Evolutionary conservation across 2,797 vertebrate genomes (phyloP).

Genomic region (Crocidura indochinensis): DNA sequence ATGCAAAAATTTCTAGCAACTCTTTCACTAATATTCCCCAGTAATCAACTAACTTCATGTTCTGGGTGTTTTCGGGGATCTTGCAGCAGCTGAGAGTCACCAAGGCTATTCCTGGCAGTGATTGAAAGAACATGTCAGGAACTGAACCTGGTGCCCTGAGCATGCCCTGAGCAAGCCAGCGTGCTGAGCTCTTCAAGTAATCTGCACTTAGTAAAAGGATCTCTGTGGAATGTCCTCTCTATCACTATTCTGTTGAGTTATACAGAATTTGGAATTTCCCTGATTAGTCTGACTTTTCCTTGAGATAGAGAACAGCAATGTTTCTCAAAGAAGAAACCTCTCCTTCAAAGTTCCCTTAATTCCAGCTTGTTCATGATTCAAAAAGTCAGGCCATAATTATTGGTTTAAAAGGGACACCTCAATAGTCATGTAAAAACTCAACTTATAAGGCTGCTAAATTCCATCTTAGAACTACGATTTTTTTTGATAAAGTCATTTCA

Average conservation of each 20-base stretch:
- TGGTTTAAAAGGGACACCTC: background rate
- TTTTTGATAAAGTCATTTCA: slow-evolving; percentile 24
- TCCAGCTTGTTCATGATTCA: background rate
- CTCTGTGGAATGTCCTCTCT: background rate
- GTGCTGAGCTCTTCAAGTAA: no score
- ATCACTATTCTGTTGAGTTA: background rate
- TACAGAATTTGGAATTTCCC: slow-evolving; percentile 1
- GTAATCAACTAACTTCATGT: background rate
- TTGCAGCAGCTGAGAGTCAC: no score
- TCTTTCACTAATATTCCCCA: background rate
- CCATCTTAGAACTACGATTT: slow-evolving; percentile 48
- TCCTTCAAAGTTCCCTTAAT: slow-evolving; percentile 26
- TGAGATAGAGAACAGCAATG: background rate
- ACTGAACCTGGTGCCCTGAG: no score
- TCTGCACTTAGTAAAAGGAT: background rate
- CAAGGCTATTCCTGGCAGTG: no score
- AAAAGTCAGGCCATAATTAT: slow-evolving; percentile 14
- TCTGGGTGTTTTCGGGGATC: no score
- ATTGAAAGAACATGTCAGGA: no score
- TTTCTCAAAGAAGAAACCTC: slow-evolving; percentile 40
- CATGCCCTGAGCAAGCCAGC: no score
- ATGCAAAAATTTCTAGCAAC: no score
- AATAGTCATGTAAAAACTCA: background rate
- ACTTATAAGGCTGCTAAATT: background rate
- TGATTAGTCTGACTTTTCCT: slow-evolving; percentile 22